Percentiles rank a stretch among this genome's conserved stretches.
These are phyloP conservation scores for Spialia ferax DNA, from an alignment of 2,888 invertebrate species.

Conservation along the genomic window DNA sequence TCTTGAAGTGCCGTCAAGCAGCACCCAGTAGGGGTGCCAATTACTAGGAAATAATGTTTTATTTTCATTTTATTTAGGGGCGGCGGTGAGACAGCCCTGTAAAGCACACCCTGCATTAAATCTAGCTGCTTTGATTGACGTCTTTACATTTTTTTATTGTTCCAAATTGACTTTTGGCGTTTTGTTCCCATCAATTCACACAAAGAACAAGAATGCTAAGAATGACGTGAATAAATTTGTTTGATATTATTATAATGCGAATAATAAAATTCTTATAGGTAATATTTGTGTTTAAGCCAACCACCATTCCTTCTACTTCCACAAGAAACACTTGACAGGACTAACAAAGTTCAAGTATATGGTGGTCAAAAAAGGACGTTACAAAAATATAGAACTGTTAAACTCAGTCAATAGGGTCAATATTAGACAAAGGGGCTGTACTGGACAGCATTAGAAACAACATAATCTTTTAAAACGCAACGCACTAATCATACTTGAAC, in stretches of 20 bases:
- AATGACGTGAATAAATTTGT: conserved; percentile 13
- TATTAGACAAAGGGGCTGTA: too few species aligned
- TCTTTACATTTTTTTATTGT: conserved; percentile 75
- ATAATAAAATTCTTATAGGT: too few species aligned
- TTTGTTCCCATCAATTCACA: conserved; percentile 57
- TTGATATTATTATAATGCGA: neutral
- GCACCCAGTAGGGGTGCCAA: conserved; percentile 82
- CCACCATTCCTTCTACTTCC: too few species aligned
- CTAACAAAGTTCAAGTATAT: too few species aligned
- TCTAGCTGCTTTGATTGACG: conserved; percentile 79
- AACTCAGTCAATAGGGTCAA: too few species aligned
- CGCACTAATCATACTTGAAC: conserved; percentile 44
- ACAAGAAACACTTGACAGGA: too few species aligned
- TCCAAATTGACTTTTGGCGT: conserved; percentile 69
- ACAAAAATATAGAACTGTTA: too few species aligned
- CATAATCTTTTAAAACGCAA: conserved; percentile 38
- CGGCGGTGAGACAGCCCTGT: conserved; percentile 84
- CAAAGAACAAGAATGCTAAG: conserved; percentile 27
- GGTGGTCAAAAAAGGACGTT: too few species aligned
- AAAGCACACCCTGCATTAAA: conserved; percentile 82
- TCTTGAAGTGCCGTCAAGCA: conserved; percentile 80
- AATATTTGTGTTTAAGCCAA: too few species aligned
- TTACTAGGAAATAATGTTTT: conserved; percentile 83
- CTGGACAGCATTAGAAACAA: neutral
- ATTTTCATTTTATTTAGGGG: conserved; percentile 84